phyloP scores from a whole-genome alignment of 2,113 vertebrate species.

The Megaceryle torquata region DNA sequence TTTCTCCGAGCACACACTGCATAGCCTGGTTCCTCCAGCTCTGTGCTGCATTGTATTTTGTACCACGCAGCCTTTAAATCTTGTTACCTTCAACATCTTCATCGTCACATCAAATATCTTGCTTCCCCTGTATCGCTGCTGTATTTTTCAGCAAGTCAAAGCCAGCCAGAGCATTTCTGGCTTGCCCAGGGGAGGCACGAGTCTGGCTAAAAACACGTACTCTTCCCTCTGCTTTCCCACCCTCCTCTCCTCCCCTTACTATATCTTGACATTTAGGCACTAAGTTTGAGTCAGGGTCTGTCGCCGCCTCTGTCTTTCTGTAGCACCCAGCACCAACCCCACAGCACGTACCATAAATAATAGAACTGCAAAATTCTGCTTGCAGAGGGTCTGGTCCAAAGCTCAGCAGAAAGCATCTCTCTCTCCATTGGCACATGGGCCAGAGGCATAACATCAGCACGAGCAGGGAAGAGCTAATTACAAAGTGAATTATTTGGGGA shows the following conservation, averaged over 20 bases:
- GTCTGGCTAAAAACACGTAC: not conserved
- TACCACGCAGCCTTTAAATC: not conserved
- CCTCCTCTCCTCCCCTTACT: not conserved
- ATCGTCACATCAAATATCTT: not conserved
- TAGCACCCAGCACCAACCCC: too few relatives aligned
- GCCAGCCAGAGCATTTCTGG: not conserved
- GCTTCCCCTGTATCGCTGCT: not conserved
- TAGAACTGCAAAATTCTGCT: not conserved
- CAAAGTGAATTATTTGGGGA: not conserved
- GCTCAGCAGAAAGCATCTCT: not conserved
- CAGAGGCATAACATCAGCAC: not conserved
- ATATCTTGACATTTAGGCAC: not conserved
- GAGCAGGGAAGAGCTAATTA: not conserved
- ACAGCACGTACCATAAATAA: not conserved
- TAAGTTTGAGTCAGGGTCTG: not conserved
- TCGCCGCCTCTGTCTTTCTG: not conserved
- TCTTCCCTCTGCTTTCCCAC: not conserved
- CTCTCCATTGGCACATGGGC: not conserved
- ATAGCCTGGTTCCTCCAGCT: not conserved
- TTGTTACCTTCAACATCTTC: not conserved
- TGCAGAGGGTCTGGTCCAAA: not conserved
- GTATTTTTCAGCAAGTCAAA: not conserved
- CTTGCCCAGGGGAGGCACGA: not conserved
- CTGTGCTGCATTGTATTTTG: not conserved
- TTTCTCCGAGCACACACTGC: rapidly evolving